Base-by-base conservation (phyloP, 2,797 vertebrate genomes). In the Tragelaphus oryx region DNA sequence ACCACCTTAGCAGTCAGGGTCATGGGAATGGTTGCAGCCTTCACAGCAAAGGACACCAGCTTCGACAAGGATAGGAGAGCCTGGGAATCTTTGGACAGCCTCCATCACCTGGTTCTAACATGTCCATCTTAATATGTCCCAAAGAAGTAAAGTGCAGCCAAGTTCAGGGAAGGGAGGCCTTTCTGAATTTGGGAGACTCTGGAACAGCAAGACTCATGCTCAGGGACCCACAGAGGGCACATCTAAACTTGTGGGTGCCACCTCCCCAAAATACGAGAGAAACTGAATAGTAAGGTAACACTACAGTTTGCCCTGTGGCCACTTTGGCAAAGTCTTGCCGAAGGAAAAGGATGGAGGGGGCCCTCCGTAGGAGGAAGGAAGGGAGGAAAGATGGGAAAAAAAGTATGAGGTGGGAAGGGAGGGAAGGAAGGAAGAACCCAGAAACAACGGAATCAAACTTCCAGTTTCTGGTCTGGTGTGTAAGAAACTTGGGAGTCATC, bases 371-470 rank as follows among this genome's bases (percentile, higher is more conserved):
- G 60, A 59, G 14, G 6, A 17, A 22, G 33, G 37, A 50, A 26
- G 5, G 37, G 2, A 26, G 3, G 5, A 26, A 6, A 10, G 10
- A 33, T 3, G 28, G 22, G 3, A 4, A 4, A 33, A 33, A 41
- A 54, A 13, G 12, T 60, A 6, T 3, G 28, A 26, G 20, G 2
- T 0, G 10, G 44, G 9, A 6, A 17, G 2, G 2, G 17, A 46
- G 12, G 5, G 12, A 28, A 24, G 6, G 75, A 20, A 76, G 4
- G n/a, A 30, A 44, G 65, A 11, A 54, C 2, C 3, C 3, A 48
- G n/a, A 41, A n/a, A 54, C 14, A 44, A 54, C 0, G 3, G 16
- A 30, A 37, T 30, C 37, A 20, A 55, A 55, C 68, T 76, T 55
- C 30, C 8, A 22, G 92, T 46, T 76, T 84, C 87, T 30, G 24